phyloP scores from a whole-genome alignment of 2,888 invertebrate species.

The Galerucella pusilla region DNA sequence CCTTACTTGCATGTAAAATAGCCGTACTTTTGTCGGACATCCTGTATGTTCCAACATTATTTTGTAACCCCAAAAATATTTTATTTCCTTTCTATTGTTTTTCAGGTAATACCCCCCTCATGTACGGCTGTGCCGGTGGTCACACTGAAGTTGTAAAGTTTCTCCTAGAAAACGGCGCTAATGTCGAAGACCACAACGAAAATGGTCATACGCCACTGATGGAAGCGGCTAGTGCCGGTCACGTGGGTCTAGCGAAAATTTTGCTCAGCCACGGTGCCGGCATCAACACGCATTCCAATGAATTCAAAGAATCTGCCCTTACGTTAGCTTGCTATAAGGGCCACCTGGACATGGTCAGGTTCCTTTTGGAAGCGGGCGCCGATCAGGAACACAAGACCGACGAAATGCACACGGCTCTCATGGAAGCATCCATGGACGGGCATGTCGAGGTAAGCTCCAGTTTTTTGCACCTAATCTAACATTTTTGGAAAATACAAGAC shows the following conservation, averaged over 20 bases:
- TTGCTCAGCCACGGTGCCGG: slow-evolving; percentile 94
- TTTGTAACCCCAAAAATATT: no score
- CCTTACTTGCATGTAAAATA: no score
- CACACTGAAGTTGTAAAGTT: slow-evolving; percentile 89
- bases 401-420: slow-evolving; percentile 99
- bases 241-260: slow-evolving; percentile 92
- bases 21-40: no score
- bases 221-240: slow-evolving; percentile 98
- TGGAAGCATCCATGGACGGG: slow-evolving; percentile 99
- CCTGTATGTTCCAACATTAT: no score
- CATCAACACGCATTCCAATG: slow-evolving; percentile 98
- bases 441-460: slow-evolving; percentile 80
- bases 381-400: slow-evolving; percentile 99
- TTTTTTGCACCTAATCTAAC: neutral
- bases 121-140: slow-evolving; percentile 96
- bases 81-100: neutral
- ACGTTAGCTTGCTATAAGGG: slow-evolving; percentile 85
- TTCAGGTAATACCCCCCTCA: slow-evolving; percentile 90
- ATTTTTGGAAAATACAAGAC: neutral
- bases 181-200: slow-evolving; percentile 98
- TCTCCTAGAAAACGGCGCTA: slow-evolving; percentile 85
- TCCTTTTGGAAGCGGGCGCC: slow-evolving; percentile 94
- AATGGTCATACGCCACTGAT: slow-evolving; percentile 99
- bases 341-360: slow-evolving; percentile 98
- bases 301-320: slow-evolving; percentile 98